These are phyloP conservation scores for Turnix velox DNA, from an alignment of 2,113 vertebrate genomes.

Conservation along the genomic window DNA sequence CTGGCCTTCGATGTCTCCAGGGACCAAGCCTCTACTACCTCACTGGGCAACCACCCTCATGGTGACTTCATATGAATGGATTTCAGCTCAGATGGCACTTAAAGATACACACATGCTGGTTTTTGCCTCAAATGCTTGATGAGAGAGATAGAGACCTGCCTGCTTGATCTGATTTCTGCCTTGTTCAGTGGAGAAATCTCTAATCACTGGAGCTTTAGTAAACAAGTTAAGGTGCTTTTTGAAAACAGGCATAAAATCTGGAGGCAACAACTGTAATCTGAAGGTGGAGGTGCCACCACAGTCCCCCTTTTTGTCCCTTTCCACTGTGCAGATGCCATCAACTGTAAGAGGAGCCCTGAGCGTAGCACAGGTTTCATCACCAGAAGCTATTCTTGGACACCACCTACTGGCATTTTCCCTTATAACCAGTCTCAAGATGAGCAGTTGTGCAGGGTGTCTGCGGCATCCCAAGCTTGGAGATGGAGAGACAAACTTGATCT, in stretches of 20 bases:
- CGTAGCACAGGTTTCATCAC: not conserved
- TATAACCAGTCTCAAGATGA: not conserved
- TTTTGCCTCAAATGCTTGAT: not conserved
- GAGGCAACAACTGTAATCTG: not conserved
- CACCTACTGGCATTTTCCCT: slow-evolving; percentile 30
- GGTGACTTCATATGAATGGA: not conserved
- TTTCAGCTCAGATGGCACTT: not conserved
- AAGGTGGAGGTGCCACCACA: not conserved
- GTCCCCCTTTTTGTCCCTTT: not conserved
- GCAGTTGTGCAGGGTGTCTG: not conserved
- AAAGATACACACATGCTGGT: not conserved
- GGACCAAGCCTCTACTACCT: too few relatives aligned
- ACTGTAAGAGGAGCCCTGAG: not conserved
- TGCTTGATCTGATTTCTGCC: not conserved
- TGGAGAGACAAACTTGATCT: not conserved
- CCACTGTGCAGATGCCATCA: not conserved
- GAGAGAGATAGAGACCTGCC: not conserved
- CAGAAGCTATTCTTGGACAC: slow-evolving; percentile 46
- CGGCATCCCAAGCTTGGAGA: not conserved
- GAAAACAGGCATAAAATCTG: not conserved
- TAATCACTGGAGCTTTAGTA: not conserved
- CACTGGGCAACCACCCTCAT: too few relatives aligned
- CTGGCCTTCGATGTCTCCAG: too few relatives aligned
- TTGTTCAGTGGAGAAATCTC: not conserved
- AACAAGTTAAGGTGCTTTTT: not conserved